Base-by-base conservation (phyloP, 2,797 vertebrate genomes). In the Alosa sapidissima region DNA sequence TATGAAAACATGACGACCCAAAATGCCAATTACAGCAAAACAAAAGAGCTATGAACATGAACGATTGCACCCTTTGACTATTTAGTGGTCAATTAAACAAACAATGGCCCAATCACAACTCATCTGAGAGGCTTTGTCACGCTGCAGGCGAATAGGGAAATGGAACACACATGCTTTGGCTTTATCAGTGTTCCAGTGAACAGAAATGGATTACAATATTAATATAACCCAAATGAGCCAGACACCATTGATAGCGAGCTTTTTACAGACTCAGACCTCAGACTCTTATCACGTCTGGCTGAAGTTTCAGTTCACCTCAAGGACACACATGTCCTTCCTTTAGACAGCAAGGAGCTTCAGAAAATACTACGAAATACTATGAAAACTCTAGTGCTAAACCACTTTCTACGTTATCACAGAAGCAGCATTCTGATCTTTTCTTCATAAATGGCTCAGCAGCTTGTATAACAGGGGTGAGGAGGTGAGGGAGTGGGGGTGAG, bases 31-130 rank as follows among this genome's bases (percentile, higher is more conserved):
- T 9, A 78, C 47, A 72, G 19, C 16, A 8, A 21, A 45, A 78
- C 72, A 78, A 21, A 78, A 9, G 41, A 78, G 41, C 36, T 47
- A 14, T 78, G 72, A 78, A 78, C 72, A 8, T 47, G 16, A 78
- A n/a, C 0, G 41, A 47, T 45, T 47, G 14, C 36, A 7, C 41
- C 3, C n/a, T 48, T n/a, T 7, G 60, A 14, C 55, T 47, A 81
- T 24, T 62, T 82, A 68, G 24, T 11, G 68, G 52, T 11, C 62
- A 87, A 82, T 87, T 78, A 82, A 78, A 62, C 81, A 82, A 81
- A 87, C 81, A 52, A 81, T 81, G 52, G 7, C 5, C 24, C 54
- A 82, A 78, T 78, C 62, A 82, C 52, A 4, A 8, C 0, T 7
- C 19, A n/a, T 82, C 83, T 78, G 24, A 49, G 24, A 36, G 28